Evolutionary conservation across 2,888 invertebrate genomes (phyloP), one percentile per base, ranked within the genome.

Genomic region (Hypena proboscidalis): DNA sequence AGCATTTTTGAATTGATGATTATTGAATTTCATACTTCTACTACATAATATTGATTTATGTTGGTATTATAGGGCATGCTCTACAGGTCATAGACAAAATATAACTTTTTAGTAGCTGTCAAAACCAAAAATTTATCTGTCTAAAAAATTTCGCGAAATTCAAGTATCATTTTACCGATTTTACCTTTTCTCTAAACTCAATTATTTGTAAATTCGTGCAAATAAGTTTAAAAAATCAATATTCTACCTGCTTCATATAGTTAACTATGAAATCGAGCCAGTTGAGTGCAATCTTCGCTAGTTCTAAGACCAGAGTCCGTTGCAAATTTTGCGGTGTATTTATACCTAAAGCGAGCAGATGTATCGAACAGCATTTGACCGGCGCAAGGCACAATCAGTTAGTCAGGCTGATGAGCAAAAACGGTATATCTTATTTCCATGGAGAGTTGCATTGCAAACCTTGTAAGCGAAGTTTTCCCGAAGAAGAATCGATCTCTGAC

Each of bases 321-420:
- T 86, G 85, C 55, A 61, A 81, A 31, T 80, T 80, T 55, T 86
- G 85, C 60, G 84, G 79, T 20, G 83, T 84, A 1, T 74, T 66
- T 52, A 80, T 86, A 51, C 81, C 85, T 10, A 85, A 84, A 45
- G 80, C 83, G 1, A 75, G 65, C 31, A 83, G 77, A 77, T 84
- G 83, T 48, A 84, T 86, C 38, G 83, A 84, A 37, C 81, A 85
- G 52, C 85, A 86, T 51, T 72, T 69, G 9, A 80, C 83, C 40
- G 85, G 84, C 4, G 64, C 73, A 11, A 82, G 76, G 58, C 85
- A 86, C 50, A 81, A 79, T 45, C 81, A 83, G 9, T 79, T 79
- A 29, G 75, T 83, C 11, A 73, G 77, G 31, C 58, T 80, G 26
- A 80, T 82, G 79, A 58, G 69, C 19, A 74, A 78, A 41, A 80